Evolutionary conservation across 2,113 vertebrate genomes (phyloP).

Genomic region (Pongo abelii): DNA sequence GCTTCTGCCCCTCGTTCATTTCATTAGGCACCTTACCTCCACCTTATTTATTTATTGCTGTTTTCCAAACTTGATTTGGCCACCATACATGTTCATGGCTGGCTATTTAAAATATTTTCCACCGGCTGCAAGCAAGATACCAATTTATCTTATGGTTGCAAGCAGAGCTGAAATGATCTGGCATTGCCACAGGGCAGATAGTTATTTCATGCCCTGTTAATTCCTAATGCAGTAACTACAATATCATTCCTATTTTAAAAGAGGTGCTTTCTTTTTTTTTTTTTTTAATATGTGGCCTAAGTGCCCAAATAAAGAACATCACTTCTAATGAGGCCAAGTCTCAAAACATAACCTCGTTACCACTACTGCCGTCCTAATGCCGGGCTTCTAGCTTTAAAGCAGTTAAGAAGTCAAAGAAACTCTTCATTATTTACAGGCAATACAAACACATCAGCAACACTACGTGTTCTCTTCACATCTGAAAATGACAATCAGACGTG

Average conservation of each 20-base stretch:
- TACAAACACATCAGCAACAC: not conserved
- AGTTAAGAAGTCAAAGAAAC: not conserved
- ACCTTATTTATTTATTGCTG: not conserved
- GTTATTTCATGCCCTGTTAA: slow-evolving; percentile 98
- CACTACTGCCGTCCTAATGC: rapidly evolving
- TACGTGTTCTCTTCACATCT: not conserved
- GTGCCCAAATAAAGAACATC: slow-evolving; percentile 68
- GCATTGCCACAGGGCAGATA: slow-evolving; percentile 91
- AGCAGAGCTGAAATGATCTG: slow-evolving; percentile 89
- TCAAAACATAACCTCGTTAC: not conserved
- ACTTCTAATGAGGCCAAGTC: slow-evolving; percentile 53
- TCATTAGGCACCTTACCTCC: not conserved
- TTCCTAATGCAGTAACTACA: slow-evolving; percentile 91
- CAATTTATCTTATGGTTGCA: slow-evolving; percentile 91
- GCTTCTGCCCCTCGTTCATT: not conserved
- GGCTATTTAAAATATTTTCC: slow-evolving; percentile 71
- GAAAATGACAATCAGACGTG: not conserved
- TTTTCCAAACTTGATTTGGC: slow-evolving; percentile 65
- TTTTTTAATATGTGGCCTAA: slow-evolving; percentile 72
- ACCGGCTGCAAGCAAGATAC: slow-evolving; percentile 71
- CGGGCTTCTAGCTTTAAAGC: rapidly evolving
- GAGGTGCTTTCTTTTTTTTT: slow-evolving; percentile 47
- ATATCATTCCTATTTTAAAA: slow-evolving; percentile 80
- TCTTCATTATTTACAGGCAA: not conserved
- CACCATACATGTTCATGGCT: slow-evolving; percentile 51